phyloP scores from a whole-genome alignment of 2,113 vertebrate genomes.

The Pycnonotus jocosus region DNA sequence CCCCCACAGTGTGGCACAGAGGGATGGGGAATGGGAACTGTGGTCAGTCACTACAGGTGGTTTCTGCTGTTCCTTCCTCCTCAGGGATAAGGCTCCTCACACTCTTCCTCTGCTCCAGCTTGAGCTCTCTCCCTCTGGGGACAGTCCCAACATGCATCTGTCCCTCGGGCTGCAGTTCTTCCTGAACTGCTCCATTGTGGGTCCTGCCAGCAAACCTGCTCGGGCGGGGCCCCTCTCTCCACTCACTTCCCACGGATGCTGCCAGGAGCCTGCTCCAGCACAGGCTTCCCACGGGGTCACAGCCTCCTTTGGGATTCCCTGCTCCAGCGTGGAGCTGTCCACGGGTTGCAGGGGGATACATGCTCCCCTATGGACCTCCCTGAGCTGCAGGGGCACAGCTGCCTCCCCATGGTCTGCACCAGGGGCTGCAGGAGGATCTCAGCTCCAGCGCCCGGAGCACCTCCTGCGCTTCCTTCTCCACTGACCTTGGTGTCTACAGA shows the following conservation, averaged over 20 bases:
- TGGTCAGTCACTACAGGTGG: neutral
- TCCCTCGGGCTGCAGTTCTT: neutral
- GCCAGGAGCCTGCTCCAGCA: neutral
- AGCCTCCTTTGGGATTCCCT: neutral
- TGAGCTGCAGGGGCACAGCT: neutral
- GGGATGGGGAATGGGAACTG: neutral
- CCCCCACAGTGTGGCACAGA: too few relatives aligned
- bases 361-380: too few relatives aligned
- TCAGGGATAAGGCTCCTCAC: neutral
- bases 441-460: neutral
- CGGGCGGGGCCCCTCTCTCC: neutral
- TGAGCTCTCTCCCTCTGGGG: neutral
- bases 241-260: neutral
- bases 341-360: accelerated
- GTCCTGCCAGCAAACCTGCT: neutral
- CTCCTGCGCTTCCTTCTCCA: neutral
- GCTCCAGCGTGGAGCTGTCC: neutral
- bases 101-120: neutral
- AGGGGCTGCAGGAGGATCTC: neutral
- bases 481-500: neutral
- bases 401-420: neutral
- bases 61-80: neutral
- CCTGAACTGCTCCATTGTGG: neutral
- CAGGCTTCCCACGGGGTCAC: neutral
- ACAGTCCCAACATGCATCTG: neutral